A percentile compares a stretch with the other conserved stretches of the same genome.
Conservation (phyloP, 1,140 invertebrate genomes). For the Diachasmimorpha longicaudata region DNA sequence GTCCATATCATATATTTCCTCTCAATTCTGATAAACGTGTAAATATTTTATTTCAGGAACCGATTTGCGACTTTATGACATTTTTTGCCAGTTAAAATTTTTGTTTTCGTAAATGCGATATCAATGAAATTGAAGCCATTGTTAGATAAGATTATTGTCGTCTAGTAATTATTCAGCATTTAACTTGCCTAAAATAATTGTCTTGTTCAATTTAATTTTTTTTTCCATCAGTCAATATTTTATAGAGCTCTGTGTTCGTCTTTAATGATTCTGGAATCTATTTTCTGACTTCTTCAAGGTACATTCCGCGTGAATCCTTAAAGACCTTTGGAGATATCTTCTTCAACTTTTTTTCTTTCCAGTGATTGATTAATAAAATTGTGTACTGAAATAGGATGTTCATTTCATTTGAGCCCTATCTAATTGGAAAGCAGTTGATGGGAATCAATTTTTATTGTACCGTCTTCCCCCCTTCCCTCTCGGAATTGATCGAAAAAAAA, state of each 20-base stretch:
- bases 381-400: neutral
- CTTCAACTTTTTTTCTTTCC: neutral
- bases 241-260: neutral
- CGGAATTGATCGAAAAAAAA: too few relatives aligned
- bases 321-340: neutral
- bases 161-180: neutral
- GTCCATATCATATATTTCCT: neutral
- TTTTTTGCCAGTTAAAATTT: neutral
- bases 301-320: neutral
- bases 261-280: neutral
- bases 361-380: neutral
- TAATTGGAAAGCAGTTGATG: too few relatives aligned
- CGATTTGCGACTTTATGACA: neutral
- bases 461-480: too few relatives aligned
- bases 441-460: too few relatives aligned
- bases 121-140: neutral
- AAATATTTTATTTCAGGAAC: neutral
- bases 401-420: too few relatives aligned
- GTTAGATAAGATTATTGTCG: neutral
- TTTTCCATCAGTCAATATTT: too few relatives aligned
- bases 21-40: neutral
- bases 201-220: too few relatives aligned
- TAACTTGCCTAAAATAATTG: neutral
- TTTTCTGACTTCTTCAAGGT: neutral
- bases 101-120: neutral